Evolutionary conservation across 2,113 vertebrate genomes (phyloP).

Genomic region (Potamarius usumacintae): DNA sequence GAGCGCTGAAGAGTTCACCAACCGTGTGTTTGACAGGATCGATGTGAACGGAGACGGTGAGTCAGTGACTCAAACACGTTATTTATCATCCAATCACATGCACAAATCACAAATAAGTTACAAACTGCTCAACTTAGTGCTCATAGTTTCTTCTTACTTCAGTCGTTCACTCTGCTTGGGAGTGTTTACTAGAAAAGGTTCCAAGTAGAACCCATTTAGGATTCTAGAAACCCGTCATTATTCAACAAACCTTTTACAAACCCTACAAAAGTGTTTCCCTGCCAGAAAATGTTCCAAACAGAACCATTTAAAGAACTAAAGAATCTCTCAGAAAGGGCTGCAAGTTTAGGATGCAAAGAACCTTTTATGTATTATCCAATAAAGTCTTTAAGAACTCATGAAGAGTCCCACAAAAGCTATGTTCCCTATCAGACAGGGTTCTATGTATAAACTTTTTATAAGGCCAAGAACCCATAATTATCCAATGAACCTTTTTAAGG

Average conservation of each 20-base stretch:
- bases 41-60: constrained; percentile 88
- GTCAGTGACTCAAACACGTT: constrained; percentile 33
- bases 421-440: no score
- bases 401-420: no score
- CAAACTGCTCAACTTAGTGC: background rate
- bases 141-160: background rate
- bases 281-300: background rate
- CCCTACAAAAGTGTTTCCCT: background rate
- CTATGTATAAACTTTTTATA: no score
- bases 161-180: background rate
- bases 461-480: background rate
- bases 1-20: constrained; percentile 85
- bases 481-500: background rate
- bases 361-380: no score
- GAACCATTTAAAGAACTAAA: background rate
- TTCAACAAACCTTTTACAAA: background rate
- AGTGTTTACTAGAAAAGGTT: background rate
- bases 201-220: background rate
- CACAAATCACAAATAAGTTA: background rate
- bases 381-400: no score
- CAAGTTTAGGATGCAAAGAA: no score
- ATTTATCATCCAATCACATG: background rate
- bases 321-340: background rate
- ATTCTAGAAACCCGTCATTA: background rate
- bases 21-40: constrained; percentile 84